Base-by-base conservation (phyloP, 2,797 vertebrate genomes). In the Neoniphon sammara region DNA sequence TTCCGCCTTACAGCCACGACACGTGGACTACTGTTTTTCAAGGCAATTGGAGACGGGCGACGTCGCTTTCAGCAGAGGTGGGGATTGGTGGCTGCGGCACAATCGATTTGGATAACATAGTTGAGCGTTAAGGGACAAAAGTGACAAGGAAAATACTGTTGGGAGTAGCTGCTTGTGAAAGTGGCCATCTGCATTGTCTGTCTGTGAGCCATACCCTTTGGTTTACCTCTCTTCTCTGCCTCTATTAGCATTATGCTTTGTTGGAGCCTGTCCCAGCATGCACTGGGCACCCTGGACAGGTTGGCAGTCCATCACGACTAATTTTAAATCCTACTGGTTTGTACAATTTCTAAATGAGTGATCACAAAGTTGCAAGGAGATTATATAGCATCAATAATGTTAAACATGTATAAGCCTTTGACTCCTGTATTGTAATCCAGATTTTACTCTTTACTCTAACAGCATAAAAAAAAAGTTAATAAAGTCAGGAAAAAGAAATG, bases 11-110 rank as follows among this genome's bases (percentile, higher is more conserved):
- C 67, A 67, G 75, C 59, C 44, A 36, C 77, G 77, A 81, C 77
- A 85, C 75, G 67, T 27, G 77, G 54, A 77, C 62, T 55, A 56
- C 18, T 80, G 72, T 67, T 78, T 83, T 63, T 71, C 30, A 70
- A 68, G 17, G 30, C 56, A 36, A 18, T 34, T 36, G 31, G 56
- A 30, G 66, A 63, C 20, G 49, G 62, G 20, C 56, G 59, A 54
- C 66, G 65, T 56, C 39, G 50, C 70, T 67, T 73, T 77, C 52
- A 36, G 63, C 42, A 15, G 21, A 75, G 59, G 52, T 12, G 42
- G 55, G 15, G 57, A 73, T 59, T 15, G 34, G 25, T 44, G 46
- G 75, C 56, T 55, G 56, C 62, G 58, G 54, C 50, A 2, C 42
- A 72, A 80, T 66, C 1, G 5, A 74, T 80, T 44, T 70, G 27